Percentiles rank a stretch among this genome's conserved stretches.
Conservation (phyloP, 2,797 vertebrate genomes). For the Carcharodon carcharias region DNA sequence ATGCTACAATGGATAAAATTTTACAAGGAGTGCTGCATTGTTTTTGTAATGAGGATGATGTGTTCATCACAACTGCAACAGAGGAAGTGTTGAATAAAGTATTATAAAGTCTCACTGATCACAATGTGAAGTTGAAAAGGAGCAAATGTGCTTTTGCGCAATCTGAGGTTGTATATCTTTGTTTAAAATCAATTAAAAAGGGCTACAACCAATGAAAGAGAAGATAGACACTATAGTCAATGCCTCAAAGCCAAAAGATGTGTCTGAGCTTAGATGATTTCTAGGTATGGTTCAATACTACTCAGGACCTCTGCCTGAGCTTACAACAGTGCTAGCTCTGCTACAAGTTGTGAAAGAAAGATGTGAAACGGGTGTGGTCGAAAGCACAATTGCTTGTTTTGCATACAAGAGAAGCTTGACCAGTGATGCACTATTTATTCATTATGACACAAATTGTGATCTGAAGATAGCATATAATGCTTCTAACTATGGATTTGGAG, state of each 20-base stretch:
- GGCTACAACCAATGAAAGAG: background rate
- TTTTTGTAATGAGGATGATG: background rate
- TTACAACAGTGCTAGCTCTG: background rate
- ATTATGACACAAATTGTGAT: background rate
- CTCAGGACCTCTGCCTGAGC: too few species aligned
- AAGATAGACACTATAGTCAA: background rate
- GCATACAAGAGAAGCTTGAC: background rate
- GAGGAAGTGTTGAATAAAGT: background rate
- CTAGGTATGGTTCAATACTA: too few species aligned
- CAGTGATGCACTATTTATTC: background rate
- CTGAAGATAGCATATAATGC: background rate
- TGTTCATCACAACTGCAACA: background rate
- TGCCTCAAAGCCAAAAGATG: too few species aligned
- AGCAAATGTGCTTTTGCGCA: background rate
- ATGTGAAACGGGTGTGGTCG: background rate
- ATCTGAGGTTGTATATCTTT: background rate
- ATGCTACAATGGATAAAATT: background rate
- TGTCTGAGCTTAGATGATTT: too few species aligned
- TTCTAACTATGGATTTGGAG: background rate
- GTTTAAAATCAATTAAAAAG: background rate
- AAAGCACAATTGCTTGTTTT: background rate
- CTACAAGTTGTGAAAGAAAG: background rate
- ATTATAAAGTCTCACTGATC: background rate
- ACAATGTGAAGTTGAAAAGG: background rate
- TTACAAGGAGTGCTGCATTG: background rate